Conservation (phyloP, 2,797 vertebrate genomes). For the Hyperoplus lanceolatus region DNA sequence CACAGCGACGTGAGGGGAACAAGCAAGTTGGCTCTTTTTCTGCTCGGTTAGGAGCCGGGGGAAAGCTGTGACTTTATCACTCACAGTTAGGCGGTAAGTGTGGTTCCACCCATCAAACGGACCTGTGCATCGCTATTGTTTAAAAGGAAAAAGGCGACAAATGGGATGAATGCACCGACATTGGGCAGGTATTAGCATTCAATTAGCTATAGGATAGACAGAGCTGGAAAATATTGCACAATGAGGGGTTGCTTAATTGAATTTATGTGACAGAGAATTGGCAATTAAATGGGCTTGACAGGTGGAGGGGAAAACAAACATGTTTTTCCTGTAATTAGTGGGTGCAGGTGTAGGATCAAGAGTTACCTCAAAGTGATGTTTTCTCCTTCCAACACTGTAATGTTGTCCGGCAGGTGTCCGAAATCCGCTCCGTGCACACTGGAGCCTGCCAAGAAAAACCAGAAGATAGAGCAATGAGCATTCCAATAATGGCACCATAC, state of each 20-base stretch:
- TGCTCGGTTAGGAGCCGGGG: constrained; percentile 31
- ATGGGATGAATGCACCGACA: constrained; percentile 17
- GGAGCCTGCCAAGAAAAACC: constrained; percentile 84
- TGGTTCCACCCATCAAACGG: constrained; percentile 19
- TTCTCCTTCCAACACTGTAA: constrained; percentile 92
- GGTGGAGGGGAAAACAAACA: constrained; percentile 53
- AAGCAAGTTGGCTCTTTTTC: constrained; percentile 53
- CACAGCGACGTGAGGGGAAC: constrained; percentile 22
- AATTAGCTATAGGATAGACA: constrained; percentile 38
- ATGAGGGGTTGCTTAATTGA: constrained; percentile 51
- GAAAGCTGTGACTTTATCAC: constrained; percentile 58
- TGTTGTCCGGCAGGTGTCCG: constrained; percentile 91
- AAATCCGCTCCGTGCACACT: constrained; percentile 87
- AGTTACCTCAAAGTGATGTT: constrained; percentile 92
- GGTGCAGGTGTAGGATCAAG: constrained; percentile 70
- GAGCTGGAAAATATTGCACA: constrained; percentile 51
- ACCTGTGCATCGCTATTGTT: constrained; percentile 13
- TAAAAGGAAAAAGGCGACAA: constrained; percentile 21
- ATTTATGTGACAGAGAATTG: constrained; percentile 58
- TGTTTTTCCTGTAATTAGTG: constrained; percentile 72
- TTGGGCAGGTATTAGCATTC: constrained; percentile 51
- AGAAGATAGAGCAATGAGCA: constrained; percentile 59
- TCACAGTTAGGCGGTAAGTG: constrained; percentile 38
- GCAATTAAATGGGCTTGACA: constrained; percentile 57
- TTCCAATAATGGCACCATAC: constrained; percentile 68